Evolutionary conservation across 2,797 vertebrate genomes (phyloP), one percentile per base, ranked within the genome.

Genomic region (Hemibagrus guttatus): DNA sequence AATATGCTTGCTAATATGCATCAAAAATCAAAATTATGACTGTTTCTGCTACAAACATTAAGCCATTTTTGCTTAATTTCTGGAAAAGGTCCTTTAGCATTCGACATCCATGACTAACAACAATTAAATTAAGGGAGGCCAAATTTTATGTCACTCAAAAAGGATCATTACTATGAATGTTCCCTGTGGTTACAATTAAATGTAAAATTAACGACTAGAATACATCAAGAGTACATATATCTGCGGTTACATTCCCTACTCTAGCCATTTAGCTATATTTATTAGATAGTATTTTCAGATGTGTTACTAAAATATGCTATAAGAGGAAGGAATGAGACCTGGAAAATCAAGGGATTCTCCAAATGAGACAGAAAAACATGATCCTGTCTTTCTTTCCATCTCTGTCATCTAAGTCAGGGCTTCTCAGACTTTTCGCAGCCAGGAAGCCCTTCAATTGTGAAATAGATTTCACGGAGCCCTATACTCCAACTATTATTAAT

Each of bases 151-250:
- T 59, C 23, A 7, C 19, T 58, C 6, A 31, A 79, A 58, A 31
- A 58, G 26, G 11, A 58, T 79, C 21, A 26, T 80, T 61, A 59
- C 26, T 61, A 42, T 42, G 23, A 61, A 39, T 42, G 31, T 61
- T 59, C 16, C 13, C 54, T 35, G 56, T 80, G 78, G 56, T 80
- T 80, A 26, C 19, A 59, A 42, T 80, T 80, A 80, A 80, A 21
- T 42, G 78, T 26, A 26, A 80, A 59, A 42, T 42, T 59, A 80
- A 61, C 35, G 21, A 26, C 31, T n/a, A 61, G 56, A 12, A 31
- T 80, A 80, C 56, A 59, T 42, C 9, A 1, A 11, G 56, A 59
- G 28, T 49, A 49, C 46, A 49, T 49, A 9, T 9, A 17, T 78
- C 75, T 35, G 46, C 19, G 6, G 52, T 80, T 61, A 39, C 13